phyloP scores from a whole-genome alignment of 2,113 vertebrate genomes.

The Macquaria australasica region DNA sequence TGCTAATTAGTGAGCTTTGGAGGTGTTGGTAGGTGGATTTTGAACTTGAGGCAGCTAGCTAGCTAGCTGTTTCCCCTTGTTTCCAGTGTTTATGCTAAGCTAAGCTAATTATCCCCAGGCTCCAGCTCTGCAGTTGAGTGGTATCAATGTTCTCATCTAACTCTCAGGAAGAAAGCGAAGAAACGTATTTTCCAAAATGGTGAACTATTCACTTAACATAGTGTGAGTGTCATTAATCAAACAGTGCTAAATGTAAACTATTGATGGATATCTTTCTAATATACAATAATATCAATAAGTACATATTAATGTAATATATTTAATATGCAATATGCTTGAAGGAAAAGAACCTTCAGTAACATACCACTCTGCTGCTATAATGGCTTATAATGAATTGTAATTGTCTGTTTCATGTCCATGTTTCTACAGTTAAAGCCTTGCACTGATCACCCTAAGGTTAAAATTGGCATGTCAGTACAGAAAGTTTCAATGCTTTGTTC shows the following conservation, averaged over 20 bases:
- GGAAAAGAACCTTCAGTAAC: not conserved
- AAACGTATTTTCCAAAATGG: not conserved
- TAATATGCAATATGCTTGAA: not conserved
- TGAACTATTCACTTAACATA: not conserved
- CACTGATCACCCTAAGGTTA: not conserved
- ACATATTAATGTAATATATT: not conserved
- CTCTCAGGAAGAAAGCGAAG: not conserved
- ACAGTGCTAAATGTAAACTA: not conserved
- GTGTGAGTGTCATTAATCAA: not conserved
- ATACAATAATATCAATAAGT: not conserved
- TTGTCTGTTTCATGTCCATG: not conserved
- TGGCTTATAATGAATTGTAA: not conserved
- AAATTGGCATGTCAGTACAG: not conserved
- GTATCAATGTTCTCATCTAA: not conserved
- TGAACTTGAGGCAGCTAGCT: too few species aligned
- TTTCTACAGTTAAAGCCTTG: not conserved
- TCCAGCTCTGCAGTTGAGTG: not conserved
- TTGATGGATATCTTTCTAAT: not conserved
- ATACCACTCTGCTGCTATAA: not conserved
- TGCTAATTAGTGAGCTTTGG: slow-evolving; percentile 1
- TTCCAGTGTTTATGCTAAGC: not conserved
- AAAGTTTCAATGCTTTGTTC: not conserved
- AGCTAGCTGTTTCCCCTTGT: not conserved
- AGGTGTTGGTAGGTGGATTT: not conserved
- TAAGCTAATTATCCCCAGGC: not conserved